Percentiles rank a stretch among this genome's conserved stretches.
Evolutionary conservation across 2,113 vertebrate species (phyloP).

Genomic region (Pygoscelis antarcticus): DNA sequence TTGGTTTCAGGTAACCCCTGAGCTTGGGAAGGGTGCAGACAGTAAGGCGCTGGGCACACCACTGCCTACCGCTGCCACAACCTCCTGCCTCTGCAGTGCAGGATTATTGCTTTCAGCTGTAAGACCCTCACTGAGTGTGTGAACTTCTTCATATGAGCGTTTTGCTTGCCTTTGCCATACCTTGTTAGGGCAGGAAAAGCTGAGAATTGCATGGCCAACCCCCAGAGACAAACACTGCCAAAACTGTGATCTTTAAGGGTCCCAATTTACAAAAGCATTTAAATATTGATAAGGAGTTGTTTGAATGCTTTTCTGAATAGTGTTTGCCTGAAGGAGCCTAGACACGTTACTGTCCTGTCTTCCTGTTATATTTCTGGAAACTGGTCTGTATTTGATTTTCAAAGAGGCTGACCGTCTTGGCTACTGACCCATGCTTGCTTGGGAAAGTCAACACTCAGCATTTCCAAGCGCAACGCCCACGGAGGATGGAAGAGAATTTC

Average conservation of each 20-base stretch:
- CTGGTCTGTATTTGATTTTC: neutral
- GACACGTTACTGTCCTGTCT: neutral
- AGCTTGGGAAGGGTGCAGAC: neutral
- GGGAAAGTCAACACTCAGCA: neutral
- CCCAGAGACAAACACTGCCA: neutral
- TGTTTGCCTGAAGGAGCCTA: neutral
- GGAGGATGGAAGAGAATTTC: neutral
- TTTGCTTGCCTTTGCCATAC: neutral
- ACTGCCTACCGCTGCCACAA: neutral
- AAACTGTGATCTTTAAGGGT: neutral
- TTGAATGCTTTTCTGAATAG: neutral
- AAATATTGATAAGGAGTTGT: neutral
- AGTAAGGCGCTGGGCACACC: neutral
- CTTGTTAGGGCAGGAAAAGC: neutral
- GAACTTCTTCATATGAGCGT: neutral
- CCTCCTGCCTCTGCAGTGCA: neutral
- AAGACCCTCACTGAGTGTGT: neutral
- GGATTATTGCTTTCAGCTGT: neutral
- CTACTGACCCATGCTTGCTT: neutral
- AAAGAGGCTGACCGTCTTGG: neutral
- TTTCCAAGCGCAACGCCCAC: neutral
- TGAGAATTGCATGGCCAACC: neutral
- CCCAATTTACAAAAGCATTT: fast-evolving
- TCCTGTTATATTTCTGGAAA: neutral
- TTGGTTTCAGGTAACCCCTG: neutral